Base-by-base conservation (phyloP, 2,888 invertebrate species). In the Drosophila neonasuta region DNA sequence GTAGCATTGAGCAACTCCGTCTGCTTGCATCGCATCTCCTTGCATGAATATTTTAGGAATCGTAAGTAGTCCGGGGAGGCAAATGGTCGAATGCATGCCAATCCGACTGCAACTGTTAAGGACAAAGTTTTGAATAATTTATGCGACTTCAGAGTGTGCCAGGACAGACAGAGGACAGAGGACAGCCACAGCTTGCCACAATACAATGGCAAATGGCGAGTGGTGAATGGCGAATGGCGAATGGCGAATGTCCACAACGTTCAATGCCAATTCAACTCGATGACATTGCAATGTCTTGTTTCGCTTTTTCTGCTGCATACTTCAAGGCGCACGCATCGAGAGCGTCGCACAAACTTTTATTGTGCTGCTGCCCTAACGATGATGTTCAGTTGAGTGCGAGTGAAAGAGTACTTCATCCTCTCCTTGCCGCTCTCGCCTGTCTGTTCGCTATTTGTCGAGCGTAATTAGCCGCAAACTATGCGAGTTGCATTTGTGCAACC, bases 401-500 rank as follows among this genome's bases (percentile, higher is more conserved):
- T 52, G 29, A 60, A 34, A 32, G 15, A 30, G 3, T n/a, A 24
- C 3, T 39, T 24, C n/a, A n/a, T 1, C 9, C 24, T n/a, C 10
- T 20, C 15, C 13, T n/a, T 20, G 2, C 6, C 17, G 5, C 9
- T 7, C 11, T 49, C 32, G 30, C 5, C 24, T 15, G 10, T 7
- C 15, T 20, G n/a, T 42, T 1, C 10, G 50, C 64, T 46, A 62
- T 76, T 78, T 71, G 74, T 69, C 56, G 55, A 58, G 62, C 64
- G 70, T 77, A 83, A 81, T 81, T 83, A 81, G 80, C 72, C 76
- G 65, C 79, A 78, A 83, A 80, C 76, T 80, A 68, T 80, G 72
- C 80, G 66, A 61, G 71, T 77, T 55, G 69, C 54, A 65, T 59
- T 71, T 71, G 64, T 78, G 65, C 60, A 68, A 44, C 39, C 48